phyloP scores from a whole-genome alignment of 2,113 vertebrate genomes.

The Halichoerus grypus region DNA sequence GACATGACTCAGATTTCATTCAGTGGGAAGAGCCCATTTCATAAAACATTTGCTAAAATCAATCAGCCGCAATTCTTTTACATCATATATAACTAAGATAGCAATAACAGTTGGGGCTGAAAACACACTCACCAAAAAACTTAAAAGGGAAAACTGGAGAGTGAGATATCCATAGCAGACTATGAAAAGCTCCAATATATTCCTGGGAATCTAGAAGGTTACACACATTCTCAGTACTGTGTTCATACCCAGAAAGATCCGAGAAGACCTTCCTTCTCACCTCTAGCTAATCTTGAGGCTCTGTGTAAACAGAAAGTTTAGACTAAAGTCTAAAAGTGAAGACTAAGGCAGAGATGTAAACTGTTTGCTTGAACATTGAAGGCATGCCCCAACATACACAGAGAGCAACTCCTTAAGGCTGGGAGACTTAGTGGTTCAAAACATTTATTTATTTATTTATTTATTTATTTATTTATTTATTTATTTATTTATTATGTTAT shows the following conservation, averaged over 20 bases:
- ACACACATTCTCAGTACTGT: background rate
- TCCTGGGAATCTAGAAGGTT: background rate
- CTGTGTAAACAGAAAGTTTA: background rate
- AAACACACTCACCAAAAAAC: background rate
- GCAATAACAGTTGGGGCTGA: background rate
- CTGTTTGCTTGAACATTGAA: background rate
- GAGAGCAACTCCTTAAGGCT: background rate
- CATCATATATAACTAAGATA: background rate
- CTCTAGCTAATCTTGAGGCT: background rate
- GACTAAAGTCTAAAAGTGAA: background rate
- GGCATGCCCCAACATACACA: background rate
- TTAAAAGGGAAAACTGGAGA: background rate
- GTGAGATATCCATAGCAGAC: background rate
- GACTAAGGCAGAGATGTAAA: background rate
- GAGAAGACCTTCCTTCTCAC: background rate
- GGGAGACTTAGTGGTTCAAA: background rate
- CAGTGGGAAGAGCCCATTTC: background rate
- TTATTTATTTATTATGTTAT: too few species aligned
- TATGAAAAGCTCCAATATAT: background rate
- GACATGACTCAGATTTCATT: background rate
- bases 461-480: too few species aligned
- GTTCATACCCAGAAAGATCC: background rate
- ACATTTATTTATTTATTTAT: background rate
- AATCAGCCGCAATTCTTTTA: background rate
- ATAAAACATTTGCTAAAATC: background rate